phyloP scores from a whole-genome alignment of 1,140 invertebrate genomes.

The Drosophila pandora region DNA sequence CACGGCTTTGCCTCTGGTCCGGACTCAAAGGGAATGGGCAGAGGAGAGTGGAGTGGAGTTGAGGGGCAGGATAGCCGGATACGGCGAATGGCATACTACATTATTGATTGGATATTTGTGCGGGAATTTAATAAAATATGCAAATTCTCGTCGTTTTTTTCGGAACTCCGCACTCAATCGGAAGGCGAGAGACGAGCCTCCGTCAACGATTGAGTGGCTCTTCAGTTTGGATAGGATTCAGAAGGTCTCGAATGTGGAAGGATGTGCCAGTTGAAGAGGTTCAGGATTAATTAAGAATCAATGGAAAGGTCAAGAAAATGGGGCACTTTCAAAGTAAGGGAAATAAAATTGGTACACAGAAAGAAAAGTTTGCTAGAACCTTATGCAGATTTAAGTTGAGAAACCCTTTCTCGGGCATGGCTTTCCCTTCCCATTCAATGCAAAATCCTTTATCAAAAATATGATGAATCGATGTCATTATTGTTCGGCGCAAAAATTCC shows the following conservation, averaged over 20 bases:
- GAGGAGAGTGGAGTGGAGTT: background rate
- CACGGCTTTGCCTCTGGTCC: conserved; percentile 63
- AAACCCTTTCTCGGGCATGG: background rate
- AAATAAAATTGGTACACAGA: background rate
- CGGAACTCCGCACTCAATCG: conserved; percentile 58
- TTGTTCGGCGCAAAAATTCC: conserved; percentile 7
- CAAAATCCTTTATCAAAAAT: background rate
- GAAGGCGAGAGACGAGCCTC: conserved; percentile 35
- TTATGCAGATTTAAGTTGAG: background rate
- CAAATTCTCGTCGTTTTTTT: conserved; percentile 67
- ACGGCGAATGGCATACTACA: conserved; percentile 64
- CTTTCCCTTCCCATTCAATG: background rate
- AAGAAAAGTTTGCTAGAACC: background rate
- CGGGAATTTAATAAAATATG: conserved; percentile 81
- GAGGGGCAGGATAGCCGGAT: conserved; percentile 37
- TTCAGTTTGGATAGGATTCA: conserved; percentile 26
- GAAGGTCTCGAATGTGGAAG: conserved; percentile 18
- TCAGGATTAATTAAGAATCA: conserved; percentile 42
- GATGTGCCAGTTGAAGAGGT: conserved; percentile 24
- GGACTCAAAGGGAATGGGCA: conserved; percentile 19
- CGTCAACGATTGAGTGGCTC: conserved; percentile 47
- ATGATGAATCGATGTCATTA: conserved; percentile 35
- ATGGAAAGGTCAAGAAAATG: conserved; percentile 21
- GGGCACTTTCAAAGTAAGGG: conserved; percentile 2
- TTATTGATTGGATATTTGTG: conserved; percentile 81